Evolutionary conservation across 1,140 invertebrate species (phyloP).

Genomic region (Eriosoma lanigerum): DNA sequence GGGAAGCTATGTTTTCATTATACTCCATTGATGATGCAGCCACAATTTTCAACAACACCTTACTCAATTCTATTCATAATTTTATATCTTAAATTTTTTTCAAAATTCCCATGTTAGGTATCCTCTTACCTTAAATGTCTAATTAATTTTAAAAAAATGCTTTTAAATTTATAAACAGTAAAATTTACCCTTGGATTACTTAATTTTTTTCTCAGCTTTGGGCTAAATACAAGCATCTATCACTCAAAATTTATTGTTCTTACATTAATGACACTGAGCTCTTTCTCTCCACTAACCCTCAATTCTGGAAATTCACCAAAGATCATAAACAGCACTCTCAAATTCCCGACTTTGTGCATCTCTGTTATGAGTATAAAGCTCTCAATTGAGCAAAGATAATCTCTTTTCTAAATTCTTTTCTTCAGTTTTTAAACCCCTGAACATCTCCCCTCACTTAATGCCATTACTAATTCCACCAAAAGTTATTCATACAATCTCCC

Average conservation of each 20-base stretch:
- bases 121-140: not conserved
- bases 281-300: not conserved
- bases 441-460: too few relatives aligned
- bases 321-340: not conserved
- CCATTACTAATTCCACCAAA: too few relatives aligned
- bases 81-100: not conserved
- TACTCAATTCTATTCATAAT: not conserved
- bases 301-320: not conserved
- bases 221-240: not conserved
- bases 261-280: not conserved
- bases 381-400: too few relatives aligned
- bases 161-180: not conserved
- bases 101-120: not conserved
- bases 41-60: not conserved
- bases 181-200: not conserved
- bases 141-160: not conserved
- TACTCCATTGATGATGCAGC: not conserved
- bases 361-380: not conserved
- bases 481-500: too few relatives aligned
- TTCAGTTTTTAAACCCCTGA: too few relatives aligned
- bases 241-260: not conserved
- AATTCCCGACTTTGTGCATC: not conserved
- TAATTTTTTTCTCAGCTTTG: not conserved
- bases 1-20: not conserved
- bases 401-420: too few relatives aligned